Percentiles rank a stretch among this genome's conserved stretches.
Conservation (phyloP, 92 coral and sea anemone genomes). For the Blastomussa wellsi region DNA sequence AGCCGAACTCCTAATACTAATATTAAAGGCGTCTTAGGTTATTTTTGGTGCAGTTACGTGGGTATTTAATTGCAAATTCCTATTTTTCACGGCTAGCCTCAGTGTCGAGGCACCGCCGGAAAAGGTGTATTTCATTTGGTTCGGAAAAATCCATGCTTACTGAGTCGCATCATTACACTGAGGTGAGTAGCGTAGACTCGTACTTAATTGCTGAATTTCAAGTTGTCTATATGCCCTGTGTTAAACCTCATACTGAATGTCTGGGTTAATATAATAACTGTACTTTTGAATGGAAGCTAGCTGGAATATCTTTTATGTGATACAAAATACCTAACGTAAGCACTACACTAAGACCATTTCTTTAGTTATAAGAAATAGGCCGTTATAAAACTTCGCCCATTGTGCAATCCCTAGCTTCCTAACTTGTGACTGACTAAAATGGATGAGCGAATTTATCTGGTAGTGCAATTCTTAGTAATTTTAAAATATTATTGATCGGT, state of each 20-base stretch:
- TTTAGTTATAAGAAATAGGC: too few relatives aligned
- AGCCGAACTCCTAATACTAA: neutral
- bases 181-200: neutral
- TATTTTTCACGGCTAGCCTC: neutral
- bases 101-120: neutral
- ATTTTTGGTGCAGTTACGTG: constrained; percentile 1
- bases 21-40: neutral
- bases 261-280: too few relatives aligned
- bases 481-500: neutral
- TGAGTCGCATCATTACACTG: neutral
- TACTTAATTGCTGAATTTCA: neutral
- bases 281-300: neutral
- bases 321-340: neutral
- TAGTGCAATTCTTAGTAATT: neutral
- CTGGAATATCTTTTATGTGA: neutral
- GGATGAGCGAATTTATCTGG: neutral
- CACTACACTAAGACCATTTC: neutral
- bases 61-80: constrained; percentile 2
- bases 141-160: neutral
- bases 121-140: neutral
- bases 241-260: neutral
- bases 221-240: neutral
- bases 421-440: neutral
- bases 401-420: too few relatives aligned
- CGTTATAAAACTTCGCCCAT: too few relatives aligned